Evolutionary conservation across 1,140 invertebrate genomes (phyloP).

Genomic region (Drosophila parabipectinata): DNA sequence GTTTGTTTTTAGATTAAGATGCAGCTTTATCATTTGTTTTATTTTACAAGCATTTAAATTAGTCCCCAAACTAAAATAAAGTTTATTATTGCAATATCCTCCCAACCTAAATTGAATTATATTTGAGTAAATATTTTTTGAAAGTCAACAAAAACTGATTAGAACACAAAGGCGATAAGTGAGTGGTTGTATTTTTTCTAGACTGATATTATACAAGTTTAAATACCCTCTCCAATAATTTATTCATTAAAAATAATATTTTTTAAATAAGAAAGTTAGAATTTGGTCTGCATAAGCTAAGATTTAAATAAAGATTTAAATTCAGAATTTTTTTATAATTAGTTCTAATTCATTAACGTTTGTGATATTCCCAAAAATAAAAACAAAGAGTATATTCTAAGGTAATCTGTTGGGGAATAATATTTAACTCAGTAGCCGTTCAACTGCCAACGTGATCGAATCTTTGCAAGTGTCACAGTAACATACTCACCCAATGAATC

Average conservation of each 20-base stretch:
- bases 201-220: neutral
- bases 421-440: conserved; percentile 18
- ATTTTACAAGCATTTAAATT: no score
- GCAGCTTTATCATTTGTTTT: no score
- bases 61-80: neutral
- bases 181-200: neutral
- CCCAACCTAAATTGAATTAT: neutral
- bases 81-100: neutral
- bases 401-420: neutral
- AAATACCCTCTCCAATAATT: neutral
- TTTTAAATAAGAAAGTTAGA: no score
- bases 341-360: neutral
- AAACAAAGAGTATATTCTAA: neutral
- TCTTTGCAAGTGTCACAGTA: neutral
- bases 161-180: conserved; percentile 6
- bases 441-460: conserved; percentile 1
- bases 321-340: no score
- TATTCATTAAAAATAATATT: neutral
- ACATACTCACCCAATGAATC: conserved; percentile 15
- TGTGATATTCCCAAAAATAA: neutral
- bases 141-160: neutral
- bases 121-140: neutral
- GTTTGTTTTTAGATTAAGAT: no score
- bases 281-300: no score
- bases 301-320: no score